These are phyloP conservation scores for Acanthisitta chloris DNA, from an alignment of 2,113 vertebrate genomes.

Conservation along the genomic window DNA sequence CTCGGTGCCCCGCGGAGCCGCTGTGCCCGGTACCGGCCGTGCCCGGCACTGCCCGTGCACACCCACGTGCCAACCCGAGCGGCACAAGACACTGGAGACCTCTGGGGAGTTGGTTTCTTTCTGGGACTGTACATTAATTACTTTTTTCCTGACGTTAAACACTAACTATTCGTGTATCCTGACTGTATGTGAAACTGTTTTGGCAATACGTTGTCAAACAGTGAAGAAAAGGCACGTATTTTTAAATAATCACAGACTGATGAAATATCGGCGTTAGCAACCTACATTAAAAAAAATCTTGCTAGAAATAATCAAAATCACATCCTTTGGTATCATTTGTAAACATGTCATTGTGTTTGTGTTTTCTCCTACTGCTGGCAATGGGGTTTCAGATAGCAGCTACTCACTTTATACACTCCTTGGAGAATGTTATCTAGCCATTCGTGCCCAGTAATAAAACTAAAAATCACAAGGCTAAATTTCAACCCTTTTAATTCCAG, in stretches of 20 bases:
- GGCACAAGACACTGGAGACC: background rate
- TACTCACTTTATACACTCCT: background rate
- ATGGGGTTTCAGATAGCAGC: background rate
- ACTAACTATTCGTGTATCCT: background rate
- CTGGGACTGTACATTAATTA: background rate
- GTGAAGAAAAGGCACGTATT: background rate
- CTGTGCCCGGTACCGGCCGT: background rate
- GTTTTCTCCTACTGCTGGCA: background rate
- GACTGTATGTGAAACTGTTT: background rate
- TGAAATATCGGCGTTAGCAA: background rate
- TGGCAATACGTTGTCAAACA: background rate
- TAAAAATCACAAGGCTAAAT: background rate
- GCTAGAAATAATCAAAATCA: background rate
- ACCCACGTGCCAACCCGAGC: fast-evolving
- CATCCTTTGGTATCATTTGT: background rate
- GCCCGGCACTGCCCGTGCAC: background rate
- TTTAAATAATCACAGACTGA: background rate
- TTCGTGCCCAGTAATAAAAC: background rate
- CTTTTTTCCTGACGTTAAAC: background rate
- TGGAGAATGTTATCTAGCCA: background rate
- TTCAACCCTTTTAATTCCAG: background rate
- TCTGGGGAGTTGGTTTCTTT: background rate
- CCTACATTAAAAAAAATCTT: background rate
- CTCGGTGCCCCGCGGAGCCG: too few relatives aligned
- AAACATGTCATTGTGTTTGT: background rate